Evolutionary conservation across 1,140 invertebrate genomes (phyloP), one percentile per base, ranked within the genome.

Genomic region (Achatina immaculata): DNA sequence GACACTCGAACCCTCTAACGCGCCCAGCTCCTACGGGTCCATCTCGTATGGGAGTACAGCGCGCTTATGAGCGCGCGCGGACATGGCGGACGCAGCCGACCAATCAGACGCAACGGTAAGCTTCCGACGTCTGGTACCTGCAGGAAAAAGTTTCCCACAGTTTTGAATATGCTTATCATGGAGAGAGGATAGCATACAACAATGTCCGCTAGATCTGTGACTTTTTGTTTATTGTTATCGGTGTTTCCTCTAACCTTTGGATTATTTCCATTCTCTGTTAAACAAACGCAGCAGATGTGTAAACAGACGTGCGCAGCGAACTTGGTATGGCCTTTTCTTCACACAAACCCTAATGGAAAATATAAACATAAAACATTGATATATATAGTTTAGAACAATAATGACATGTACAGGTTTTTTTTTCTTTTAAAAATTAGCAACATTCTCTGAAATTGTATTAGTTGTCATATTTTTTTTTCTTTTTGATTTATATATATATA

Each of bases 141-240:
- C 31, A 65, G 62, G 34, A 38, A 80, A 73, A 68, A 69, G 43
- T 83, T 76, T 62, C 82, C 76, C 79, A 65, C 75, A 77, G 24
- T 48, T 34, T 72, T 80, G 82, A 80, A 73, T 66, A 62, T 14
- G 40, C 36, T 40, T 78, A 83, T 43, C 76, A 83, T 83, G 82
- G 82, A 36, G 72, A 79, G 82, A 76, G 69, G 73, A 55, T 74
- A 77, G 71, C 58, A 42, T 51, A 74, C 3, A 36, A 68, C n/a
- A 21, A 40, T 40, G 31, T 36, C 65, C 3, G 4, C 38, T 36
- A 3, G 38, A 36, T 14, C n/a, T 31, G 31, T 36, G 31, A 40
- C 68, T 43, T 48, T 65, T 40, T 43, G 45, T 71, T 31, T 81
- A 31, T n/a, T 81, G 62, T 66, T 77, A 31, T 51, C 81, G 65